Evolutionary conservation across 2,888 invertebrate species (phyloP), one percentile per base, ranked within the genome.

Genomic region (Pollenia griseotomentosa): DNA sequence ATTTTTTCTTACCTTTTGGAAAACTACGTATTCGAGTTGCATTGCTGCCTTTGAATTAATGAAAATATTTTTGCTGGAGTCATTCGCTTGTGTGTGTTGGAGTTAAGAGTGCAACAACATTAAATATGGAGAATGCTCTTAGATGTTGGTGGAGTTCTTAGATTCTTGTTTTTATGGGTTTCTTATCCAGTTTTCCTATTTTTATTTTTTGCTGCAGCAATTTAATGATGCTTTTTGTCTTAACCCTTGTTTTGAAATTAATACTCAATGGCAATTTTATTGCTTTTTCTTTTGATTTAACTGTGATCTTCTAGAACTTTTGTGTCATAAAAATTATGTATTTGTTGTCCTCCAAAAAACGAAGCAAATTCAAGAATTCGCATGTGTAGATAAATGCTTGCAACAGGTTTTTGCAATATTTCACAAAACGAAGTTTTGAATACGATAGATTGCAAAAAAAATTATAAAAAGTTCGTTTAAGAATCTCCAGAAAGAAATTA

Each of bases 21-120:
- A 33, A 33, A 33, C 33, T 6, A 33, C 33, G 33, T 33, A 33
- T 33, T 33, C 33, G 6, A 33, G 33, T 33, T 33, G 6, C 33
- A 6, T 33, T 33, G 33, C 6, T 33, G 33, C 33, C 33, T 33
- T 33, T 33, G 33, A 6, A 33, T 33, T 33, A 33, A 33, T 33
- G 23, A 7, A 57, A 57, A 63, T 44, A 63, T 16, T 19, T 19
- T 7, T 12, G 12, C 9, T 16, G 16, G 14, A 65, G 11, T 10
- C 44, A 19, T 23, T 19, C 12, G 59, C 8, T 23, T 55, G n/a
- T 19, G 48, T 48, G 66, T 68, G 73, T 74, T 65, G 40, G 48
- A 66, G 74, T 82, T 68, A 82, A 82, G 51, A 68, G 74, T 59
- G 74, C 74, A 82, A 66, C 74, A 82, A 33, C 66, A 61, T 75